phyloP scores from a whole-genome alignment of 1,140 invertebrate species.

The Macrobrachium nipponense region DNA sequence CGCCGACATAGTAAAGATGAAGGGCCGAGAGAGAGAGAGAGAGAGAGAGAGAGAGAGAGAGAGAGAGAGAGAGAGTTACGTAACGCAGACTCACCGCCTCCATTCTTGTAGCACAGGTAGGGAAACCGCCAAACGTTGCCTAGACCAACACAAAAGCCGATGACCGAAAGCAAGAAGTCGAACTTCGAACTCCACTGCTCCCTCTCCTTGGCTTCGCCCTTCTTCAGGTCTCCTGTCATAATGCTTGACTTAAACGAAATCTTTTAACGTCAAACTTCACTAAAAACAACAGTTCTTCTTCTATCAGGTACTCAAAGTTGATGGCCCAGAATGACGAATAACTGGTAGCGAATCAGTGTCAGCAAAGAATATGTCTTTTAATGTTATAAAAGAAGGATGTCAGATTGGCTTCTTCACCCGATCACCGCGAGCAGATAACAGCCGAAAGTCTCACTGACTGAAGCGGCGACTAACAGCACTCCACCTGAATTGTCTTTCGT shows the following conservation, averaged over 20 bases:
- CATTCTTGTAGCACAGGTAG: slow-evolving; percentile 78
- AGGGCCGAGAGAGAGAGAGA: too few species aligned
- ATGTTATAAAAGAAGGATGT: too few species aligned
- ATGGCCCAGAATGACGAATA: too few species aligned
- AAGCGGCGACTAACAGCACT: too few species aligned
- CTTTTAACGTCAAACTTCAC: neutral
- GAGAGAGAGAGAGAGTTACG: neutral
- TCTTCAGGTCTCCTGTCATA: slow-evolving; percentile 26
- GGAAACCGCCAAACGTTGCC: slow-evolving; percentile 84
- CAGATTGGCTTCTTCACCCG: too few species aligned
- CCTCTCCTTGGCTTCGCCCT: slow-evolving; percentile 64
- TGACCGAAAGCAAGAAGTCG: slow-evolving; percentile 80
- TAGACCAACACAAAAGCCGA: slow-evolving; percentile 82
- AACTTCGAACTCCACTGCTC: slow-evolving; percentile 81
- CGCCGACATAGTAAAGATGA: too few species aligned
- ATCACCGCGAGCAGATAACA: too few species aligned
- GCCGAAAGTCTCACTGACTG: too few species aligned
- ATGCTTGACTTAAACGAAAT: slow-evolving; percentile 5
- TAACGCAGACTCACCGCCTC: slow-evolving; percentile 70
- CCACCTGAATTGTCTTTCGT: too few species aligned
- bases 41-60: neutral
- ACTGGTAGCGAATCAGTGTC: too few species aligned
- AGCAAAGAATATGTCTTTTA: too few species aligned
- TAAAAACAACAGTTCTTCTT: neutral
- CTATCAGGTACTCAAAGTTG: too few species aligned